A percentile compares a stretch with the other conserved stretches of the same genome.
These are phyloP conservation scores for Ommatoiulus sabulosus DNA, from an alignment of 2,888 invertebrate species.

Conservation along the genomic window DNA sequence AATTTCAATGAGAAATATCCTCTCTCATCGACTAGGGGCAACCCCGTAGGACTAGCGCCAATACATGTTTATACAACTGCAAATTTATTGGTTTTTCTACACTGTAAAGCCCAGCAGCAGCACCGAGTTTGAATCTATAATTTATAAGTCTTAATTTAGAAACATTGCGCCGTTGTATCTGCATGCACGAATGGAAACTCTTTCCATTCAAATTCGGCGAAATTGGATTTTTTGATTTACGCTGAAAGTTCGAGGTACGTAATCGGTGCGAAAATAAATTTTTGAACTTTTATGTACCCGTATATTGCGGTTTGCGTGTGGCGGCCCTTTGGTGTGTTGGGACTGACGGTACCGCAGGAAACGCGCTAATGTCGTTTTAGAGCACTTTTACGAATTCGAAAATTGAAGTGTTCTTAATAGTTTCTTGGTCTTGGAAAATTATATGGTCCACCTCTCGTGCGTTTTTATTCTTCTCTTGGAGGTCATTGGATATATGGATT, in stretches of 20 bases:
- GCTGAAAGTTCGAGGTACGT: neutral
- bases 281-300: neutral
- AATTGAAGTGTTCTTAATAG: neutral
- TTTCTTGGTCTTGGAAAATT: neutral
- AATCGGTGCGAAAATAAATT: neutral
- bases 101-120: constrained; percentile 8
- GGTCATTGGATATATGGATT: too few species aligned
- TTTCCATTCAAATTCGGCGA: neutral
- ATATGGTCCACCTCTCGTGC: too few species aligned
- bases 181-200: neutral
- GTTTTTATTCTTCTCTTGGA: too few species aligned
- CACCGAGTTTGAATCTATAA: constrained; percentile 23
- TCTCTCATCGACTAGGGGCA: neutral
- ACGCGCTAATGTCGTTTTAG: neutral
- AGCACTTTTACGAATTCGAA: neutral
- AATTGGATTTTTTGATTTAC: constrained; percentile 48
- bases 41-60: constrained; percentile 1
- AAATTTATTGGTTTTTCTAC: constrained; percentile 38
- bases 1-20: constrained; percentile 39
- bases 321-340: too few species aligned
- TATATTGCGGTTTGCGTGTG: neutral
- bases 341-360: neutral
- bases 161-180: neutral
- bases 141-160: constrained; percentile 45
- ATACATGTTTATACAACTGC: constrained; percentile 22